phyloP scores from a whole-genome alignment of 2,113 vertebrate genomes.

The Scalopus aquaticus region DNA sequence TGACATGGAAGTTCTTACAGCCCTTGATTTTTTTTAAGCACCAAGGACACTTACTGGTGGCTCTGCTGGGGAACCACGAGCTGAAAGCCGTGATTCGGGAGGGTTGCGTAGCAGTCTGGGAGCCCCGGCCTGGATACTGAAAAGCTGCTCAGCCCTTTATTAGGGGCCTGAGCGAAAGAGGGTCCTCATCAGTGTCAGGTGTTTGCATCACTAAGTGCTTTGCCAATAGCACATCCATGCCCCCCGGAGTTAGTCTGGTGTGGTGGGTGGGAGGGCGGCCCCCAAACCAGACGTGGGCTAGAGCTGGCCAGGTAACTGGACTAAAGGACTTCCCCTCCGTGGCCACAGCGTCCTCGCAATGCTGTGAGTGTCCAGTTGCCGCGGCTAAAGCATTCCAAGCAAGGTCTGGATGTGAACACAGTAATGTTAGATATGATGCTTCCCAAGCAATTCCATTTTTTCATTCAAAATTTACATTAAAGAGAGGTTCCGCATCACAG shows the following conservation, averaged over 20 bases:
- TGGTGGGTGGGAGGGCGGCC: not conserved
- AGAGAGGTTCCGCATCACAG: not conserved
- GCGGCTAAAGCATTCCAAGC: not conserved
- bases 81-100: too few species aligned
- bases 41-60: not conserved
- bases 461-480: not conserved
- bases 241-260: too few species aligned
- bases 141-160: constrained; percentile 16
- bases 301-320: not conserved
- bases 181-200: not conserved
- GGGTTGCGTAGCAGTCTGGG: too few species aligned
- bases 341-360: not conserved
- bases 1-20: not conserved
- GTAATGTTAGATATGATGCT: not conserved
- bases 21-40: not conserved
- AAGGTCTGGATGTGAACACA: not conserved
- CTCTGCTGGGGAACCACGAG: too few species aligned
- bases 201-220: not conserved
- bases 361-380: not conserved
- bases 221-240: not conserved
- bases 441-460: not conserved
- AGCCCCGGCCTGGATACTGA: not conserved
- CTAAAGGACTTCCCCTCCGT: not conserved
- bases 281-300: not conserved
- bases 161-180: not conserved